Conservation (phyloP, 92 coral and sea anemone species). For the Phymanthus crucifer region DNA sequence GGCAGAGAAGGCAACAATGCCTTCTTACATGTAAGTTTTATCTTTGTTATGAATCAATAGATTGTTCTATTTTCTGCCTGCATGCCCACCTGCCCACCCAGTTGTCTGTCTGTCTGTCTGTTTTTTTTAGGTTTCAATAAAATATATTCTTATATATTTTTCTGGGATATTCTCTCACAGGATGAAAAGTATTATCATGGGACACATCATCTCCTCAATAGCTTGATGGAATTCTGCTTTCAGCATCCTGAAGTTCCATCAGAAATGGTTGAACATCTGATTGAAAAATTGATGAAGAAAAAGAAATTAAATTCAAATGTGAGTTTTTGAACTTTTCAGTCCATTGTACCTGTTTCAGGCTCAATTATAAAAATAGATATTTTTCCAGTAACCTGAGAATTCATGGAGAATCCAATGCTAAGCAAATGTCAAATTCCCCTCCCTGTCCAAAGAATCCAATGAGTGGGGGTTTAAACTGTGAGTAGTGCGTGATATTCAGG, state of each 20-base stretch:
- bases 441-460: too few species aligned
- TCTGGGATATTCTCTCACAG: neutral
- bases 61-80: too few species aligned
- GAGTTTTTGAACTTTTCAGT: neutral
- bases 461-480: too few species aligned
- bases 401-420: too few species aligned
- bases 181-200: neutral
- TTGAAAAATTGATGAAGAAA: conserved; percentile 13
- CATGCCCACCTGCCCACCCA: too few species aligned
- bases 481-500: too few species aligned
- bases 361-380: too few species aligned
- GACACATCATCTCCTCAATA: neutral
- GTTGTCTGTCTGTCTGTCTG: too few species aligned
- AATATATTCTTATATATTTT: too few species aligned
- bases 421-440: too few species aligned
- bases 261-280: conserved; percentile 54
- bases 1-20: conserved; percentile 85
- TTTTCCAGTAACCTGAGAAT: too few species aligned
- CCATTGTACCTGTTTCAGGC: neutral
- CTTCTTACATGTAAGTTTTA: conserved; percentile 59
- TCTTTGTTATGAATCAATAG: neutral
- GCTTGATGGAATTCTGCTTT: conserved; percentile 51
- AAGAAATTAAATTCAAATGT: neutral
- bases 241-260: conserved; percentile 53
- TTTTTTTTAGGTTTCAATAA: too few species aligned